phyloP scores from a whole-genome alignment of 2,797 vertebrate species.

The Pagetopsis macropterus region DNA sequence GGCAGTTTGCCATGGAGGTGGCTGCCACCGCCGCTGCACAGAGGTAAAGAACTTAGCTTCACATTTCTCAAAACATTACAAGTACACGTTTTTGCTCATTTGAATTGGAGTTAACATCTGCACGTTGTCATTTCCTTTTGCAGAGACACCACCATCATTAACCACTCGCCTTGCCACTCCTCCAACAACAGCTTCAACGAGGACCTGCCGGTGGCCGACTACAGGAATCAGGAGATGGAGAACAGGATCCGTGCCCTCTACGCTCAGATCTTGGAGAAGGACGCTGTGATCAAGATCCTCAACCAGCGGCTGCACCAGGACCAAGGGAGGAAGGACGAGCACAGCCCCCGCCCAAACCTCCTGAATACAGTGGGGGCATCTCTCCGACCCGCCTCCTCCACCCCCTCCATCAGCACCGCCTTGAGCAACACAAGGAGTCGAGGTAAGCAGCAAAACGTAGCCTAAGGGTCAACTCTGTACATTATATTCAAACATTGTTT shows the following conservation, averaged over 20 bases:
- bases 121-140: constrained; percentile 11
- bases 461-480: background rate
- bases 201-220: constrained; percentile 88
- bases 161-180: constrained; percentile 94
- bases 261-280: constrained; percentile 96
- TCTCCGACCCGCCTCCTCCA: constrained; percentile 87
- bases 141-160: constrained; percentile 92
- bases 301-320: constrained; percentile 93
- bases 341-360: constrained; percentile 51
- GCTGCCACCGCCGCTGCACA: constrained; percentile 96
- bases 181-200: constrained; percentile 96
- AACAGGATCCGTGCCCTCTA: constrained; percentile 95
- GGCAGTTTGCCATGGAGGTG: constrained; percentile 98
- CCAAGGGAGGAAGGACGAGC: constrained; percentile 76
- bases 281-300: constrained; percentile 94
- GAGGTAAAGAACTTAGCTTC: constrained; percentile 69
- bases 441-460: constrained; percentile 78
- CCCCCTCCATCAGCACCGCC: constrained; percentile 83
- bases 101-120: constrained; percentile 8
- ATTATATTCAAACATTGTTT: too few relatives aligned
- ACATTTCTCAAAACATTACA: background rate
- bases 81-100: background rate
- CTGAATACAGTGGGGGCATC: constrained; percentile 75
- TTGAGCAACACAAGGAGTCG: constrained; percentile 57
- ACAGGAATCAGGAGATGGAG: constrained; percentile 96